These are phyloP conservation scores for Habrosyne pyritoides DNA, from an alignment of 2,888 invertebrate genomes.

Conservation along the genomic window DNA sequence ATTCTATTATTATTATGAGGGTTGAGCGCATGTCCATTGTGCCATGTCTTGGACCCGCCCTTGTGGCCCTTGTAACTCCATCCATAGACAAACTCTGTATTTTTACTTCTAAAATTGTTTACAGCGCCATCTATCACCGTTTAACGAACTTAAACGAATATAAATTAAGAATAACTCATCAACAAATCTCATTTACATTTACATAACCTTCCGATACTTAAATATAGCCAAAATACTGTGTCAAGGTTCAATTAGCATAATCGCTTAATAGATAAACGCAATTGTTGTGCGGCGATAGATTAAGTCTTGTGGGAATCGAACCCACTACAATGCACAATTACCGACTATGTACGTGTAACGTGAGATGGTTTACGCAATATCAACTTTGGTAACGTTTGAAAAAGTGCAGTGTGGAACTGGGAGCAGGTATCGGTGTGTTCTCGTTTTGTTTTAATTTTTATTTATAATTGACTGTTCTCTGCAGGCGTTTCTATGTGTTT, in stretches of 20 bases:
- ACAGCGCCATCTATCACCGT: not conserved
- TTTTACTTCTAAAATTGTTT: not conserved
- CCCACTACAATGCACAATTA: slow-evolving; percentile 57
- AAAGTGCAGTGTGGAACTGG: slow-evolving; percentile 2
- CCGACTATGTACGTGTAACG: slow-evolving; percentile 18
- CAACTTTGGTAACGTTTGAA: slow-evolving; percentile 1
- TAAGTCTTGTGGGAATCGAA: slow-evolving; percentile 57
- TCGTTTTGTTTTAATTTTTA: not conserved
- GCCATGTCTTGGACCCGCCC: too few relatives aligned
- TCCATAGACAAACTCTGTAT: too few relatives aligned
- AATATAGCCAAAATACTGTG: slow-evolving; percentile 27
- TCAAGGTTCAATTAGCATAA: slow-evolving; percentile 50
- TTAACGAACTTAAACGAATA: not conserved
- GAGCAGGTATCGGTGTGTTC: not conserved
- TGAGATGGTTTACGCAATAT: slow-evolving; percentile 35
- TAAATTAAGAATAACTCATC: slow-evolving; percentile 13
- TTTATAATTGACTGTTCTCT: too few relatives aligned
- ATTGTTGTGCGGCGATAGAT: slow-evolving; percentile 40
- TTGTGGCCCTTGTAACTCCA: too few relatives aligned
- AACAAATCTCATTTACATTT: slow-evolving; percentile 9
- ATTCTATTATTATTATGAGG: too few relatives aligned
- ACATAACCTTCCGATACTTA: slow-evolving; percentile 10
- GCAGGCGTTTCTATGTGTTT: too few relatives aligned
- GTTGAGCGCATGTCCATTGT: too few relatives aligned
- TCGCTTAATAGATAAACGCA: slow-evolving; percentile 37